A percentile compares a stretch with the other conserved stretches of the same genome.
Conservation (phyloP, 2,888 invertebrate genomes). For the Synanthedon vespiformis region DNA sequence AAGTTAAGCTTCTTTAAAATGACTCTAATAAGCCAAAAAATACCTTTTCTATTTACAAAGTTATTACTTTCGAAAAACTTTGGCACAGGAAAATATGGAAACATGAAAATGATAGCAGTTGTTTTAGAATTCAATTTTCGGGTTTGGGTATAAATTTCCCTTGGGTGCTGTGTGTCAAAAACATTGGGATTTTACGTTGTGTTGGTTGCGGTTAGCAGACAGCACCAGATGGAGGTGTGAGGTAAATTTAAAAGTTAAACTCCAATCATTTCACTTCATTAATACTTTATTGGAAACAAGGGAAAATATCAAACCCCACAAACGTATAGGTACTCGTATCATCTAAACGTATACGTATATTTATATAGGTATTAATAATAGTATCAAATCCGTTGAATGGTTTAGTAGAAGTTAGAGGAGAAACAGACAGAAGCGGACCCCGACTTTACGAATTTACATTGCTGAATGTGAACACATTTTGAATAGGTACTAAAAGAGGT, state of each 20-base stretch:
- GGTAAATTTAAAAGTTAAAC: background rate
- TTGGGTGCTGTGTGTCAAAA: slow-evolving; percentile 18
- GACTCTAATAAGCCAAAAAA: background rate
- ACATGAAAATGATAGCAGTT: slow-evolving; percentile 18
- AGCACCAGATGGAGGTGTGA: background rate
- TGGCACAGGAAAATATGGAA: slow-evolving; percentile 1
- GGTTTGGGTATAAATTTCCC: slow-evolving; percentile 21
- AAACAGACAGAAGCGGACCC: no score
- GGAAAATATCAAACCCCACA: background rate
- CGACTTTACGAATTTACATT: no score
- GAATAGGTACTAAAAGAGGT: no score
- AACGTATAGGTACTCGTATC: no score
- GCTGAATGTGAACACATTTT: no score
- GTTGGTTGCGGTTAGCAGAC: background rate
- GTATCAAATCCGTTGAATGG: no score
- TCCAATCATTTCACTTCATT: no score
- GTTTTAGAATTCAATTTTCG: slow-evolving; percentile 25
- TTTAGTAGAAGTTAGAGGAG: no score
- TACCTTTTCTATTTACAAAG: background rate
- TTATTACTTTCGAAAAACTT: background rate
- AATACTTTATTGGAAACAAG: background rate
- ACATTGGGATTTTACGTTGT: slow-evolving; percentile 15
- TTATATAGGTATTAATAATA: no score
- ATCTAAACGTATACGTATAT: no score
- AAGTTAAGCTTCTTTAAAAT: background rate